Base-by-base conservation (phyloP, 2,888 invertebrate species). In the Diaprepes abbreviatus region DNA sequence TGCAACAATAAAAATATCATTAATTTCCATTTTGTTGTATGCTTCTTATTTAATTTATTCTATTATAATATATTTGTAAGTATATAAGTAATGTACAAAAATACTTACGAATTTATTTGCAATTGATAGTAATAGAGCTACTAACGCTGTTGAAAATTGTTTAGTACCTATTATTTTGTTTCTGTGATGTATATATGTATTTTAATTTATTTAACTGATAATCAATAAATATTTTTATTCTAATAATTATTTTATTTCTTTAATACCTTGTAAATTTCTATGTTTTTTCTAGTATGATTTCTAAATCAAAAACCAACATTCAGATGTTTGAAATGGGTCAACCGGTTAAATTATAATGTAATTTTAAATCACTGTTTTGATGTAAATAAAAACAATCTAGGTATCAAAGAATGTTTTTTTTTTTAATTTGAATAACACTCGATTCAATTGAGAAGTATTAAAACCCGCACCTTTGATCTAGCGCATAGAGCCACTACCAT, bases 181-280 rank as follows among this genome's bases (percentile, higher is more conserved):
- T 45, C 45, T 45, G 45, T 45, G 45, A 45, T 45, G 45, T 45
- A 45, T 45, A 45, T 45, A 45, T 19, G 24, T 12, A n/a, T n/a
- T n/a, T n/a, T 45, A 24, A 45, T 45, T 45, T 45, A 45, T 45
- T 45, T 45, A 19, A 36, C n/a, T 35, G 9, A n/a, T n/a, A 24
- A 3, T 24, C 24, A 45, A 45, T 45, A 24, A 21, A 45, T 10
- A 24, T 5, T 45, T 24, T 45, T 24, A 35, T 35, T 35, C 1
- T n/a, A 35, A 35, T 10, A 35, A 3, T n/a, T 35, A 35, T 35
- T 35, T 35, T 3, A 4, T 24, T 24, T 24, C 24, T 24, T 24
- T 24, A 5, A 24, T 24, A n/a, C n/a, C n/a, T n/a, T n/a, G n/a
- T n/a, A n/a, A n/a, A n/a, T n/a, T n/a, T n/a, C n/a, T n/a, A n/a